A percentile compares a stretch with the other conserved stretches of the same genome.
These are phyloP conservation scores for Globodera ellingtonae DNA, from an alignment of 1,140 invertebrate species.

Conservation along the genomic window DNA sequence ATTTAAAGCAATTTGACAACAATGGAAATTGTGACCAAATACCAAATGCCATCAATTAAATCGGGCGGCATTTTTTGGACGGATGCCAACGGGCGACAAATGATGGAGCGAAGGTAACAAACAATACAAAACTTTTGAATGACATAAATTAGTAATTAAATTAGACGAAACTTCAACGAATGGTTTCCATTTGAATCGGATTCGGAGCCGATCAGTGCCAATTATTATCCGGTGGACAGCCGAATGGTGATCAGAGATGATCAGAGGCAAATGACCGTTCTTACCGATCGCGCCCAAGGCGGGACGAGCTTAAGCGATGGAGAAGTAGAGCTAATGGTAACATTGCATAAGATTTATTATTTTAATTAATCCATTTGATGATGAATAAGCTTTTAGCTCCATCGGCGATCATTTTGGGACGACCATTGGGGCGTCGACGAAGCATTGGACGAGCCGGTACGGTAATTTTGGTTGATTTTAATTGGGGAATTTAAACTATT, in stretches of 20 bases:
- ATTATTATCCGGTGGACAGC: constrained; percentile 65
- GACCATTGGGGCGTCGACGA: constrained; percentile 88
- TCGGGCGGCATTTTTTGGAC: constrained; percentile 68
- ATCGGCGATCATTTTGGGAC: constrained; percentile 81
- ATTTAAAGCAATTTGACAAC: constrained; percentile 73
- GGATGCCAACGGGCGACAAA: constrained; percentile 89
- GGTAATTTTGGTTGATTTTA: neutral
- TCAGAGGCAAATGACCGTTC: constrained; percentile 69
- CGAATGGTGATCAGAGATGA: constrained; percentile 75
- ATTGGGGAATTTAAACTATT: neutral
- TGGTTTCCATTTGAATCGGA: constrained; percentile 31
- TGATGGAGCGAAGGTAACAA: constrained; percentile 73
- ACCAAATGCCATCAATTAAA: constrained; percentile 25
- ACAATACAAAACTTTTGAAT: neutral
- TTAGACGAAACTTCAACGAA: constrained; percentile 19
- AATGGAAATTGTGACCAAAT: constrained; percentile 75
- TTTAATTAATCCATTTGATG: neutral
- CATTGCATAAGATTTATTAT: neutral
- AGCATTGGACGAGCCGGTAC: constrained; percentile 79
- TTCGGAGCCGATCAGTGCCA: constrained; percentile 72
- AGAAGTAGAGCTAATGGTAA: constrained; percentile 72
- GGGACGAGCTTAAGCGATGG: constrained; percentile 77
- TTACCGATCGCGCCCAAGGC: constrained; percentile 85
- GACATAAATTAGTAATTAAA: neutral
- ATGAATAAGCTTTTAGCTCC: constrained; percentile 70